These are phyloP conservation scores for Microctenopoma steveboyesi DNA, from an alignment of 2,797 vertebrate genomes.

Conservation along the genomic window DNA sequence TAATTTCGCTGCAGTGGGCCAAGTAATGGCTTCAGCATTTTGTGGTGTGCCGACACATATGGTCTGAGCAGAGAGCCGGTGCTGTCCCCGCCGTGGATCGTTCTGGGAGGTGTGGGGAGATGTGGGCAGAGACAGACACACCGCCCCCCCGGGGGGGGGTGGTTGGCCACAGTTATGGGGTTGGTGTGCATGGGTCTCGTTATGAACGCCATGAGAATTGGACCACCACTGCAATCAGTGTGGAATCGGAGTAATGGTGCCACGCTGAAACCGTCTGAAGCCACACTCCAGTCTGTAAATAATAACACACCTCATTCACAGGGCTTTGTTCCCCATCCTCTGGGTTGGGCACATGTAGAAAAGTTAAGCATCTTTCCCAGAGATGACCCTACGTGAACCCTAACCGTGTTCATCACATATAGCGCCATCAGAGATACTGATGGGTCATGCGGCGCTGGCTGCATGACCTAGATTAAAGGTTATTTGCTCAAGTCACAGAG, in stretches of 20 bases:
- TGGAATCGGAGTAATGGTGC: too few species aligned
- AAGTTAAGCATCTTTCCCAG: not conserved
- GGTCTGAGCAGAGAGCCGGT: constrained; percentile 72
- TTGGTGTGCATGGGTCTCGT: constrained; percentile 49
- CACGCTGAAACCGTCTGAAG: too few species aligned
- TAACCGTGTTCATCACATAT: constrained; percentile 28
- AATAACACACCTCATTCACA: not conserved
- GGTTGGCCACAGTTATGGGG: constrained; percentile 52
- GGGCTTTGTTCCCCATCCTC: not conserved
- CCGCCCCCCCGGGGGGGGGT: constrained; percentile 37
- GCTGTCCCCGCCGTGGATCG: constrained; percentile 34
- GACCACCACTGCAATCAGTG: constrained; percentile 44
- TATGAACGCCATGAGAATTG: constrained; percentile 62
- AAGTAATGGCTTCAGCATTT: constrained; percentile 80
- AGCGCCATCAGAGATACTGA: constrained; percentile 24
- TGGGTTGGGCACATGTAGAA: not conserved
- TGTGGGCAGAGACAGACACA: constrained; percentile 63
- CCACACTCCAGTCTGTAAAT: not conserved
- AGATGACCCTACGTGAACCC: constrained; percentile 3
- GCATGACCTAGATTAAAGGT: constrained; percentile 71
- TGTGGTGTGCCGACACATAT: constrained; percentile 81
- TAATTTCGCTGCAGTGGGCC: constrained; percentile 77
- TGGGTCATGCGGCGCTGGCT: constrained; percentile 11
- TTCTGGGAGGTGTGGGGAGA: constrained; percentile 48
- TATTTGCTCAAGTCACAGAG: constrained; percentile 70